Evolutionary conservation across 1,140 invertebrate genomes (phyloP).

Genomic region (Sogatella furcifera): DNA sequence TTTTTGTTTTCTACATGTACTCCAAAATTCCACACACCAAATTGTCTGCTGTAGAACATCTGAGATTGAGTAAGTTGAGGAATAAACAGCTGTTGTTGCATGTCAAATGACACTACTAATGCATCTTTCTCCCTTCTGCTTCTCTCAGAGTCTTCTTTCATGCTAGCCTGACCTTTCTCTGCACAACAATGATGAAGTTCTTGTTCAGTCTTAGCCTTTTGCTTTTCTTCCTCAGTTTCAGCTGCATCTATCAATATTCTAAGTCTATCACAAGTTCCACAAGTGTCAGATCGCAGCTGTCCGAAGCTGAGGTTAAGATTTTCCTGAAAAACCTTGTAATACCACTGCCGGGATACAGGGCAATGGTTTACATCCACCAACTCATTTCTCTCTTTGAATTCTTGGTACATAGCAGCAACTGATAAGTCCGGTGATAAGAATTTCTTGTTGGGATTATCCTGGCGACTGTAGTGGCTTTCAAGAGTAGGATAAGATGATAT

Average conservation of each 20-base stretch:
- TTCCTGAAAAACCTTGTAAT: not conserved
- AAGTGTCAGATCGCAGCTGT: not conserved
- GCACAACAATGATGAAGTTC: not conserved
- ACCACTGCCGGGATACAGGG: not conserved
- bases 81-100: not conserved
- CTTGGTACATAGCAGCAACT: not conserved
- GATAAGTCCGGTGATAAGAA: not conserved
- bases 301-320: not conserved
- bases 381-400: not conserved
- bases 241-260: not conserved
- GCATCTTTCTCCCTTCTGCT: not conserved
- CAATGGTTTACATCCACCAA: not conserved
- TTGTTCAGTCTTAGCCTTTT: not conserved
- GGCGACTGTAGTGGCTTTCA: not conserved
- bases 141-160: not conserved
- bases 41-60: not conserved
- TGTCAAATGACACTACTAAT: slow-evolving; percentile 1
- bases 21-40: not conserved
- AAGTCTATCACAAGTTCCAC: not conserved
- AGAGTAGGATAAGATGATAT: not conserved
- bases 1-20: not conserved
- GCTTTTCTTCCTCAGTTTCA: not conserved
- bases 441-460: not conserved
- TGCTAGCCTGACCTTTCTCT: not conserved
- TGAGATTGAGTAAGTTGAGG: not conserved